A percentile compares a stretch with the other conserved stretches of the same genome.
phyloP scores from a whole-genome alignment of 2,113 vertebrate genomes.

The Nothoprocta pentlandii region DNA sequence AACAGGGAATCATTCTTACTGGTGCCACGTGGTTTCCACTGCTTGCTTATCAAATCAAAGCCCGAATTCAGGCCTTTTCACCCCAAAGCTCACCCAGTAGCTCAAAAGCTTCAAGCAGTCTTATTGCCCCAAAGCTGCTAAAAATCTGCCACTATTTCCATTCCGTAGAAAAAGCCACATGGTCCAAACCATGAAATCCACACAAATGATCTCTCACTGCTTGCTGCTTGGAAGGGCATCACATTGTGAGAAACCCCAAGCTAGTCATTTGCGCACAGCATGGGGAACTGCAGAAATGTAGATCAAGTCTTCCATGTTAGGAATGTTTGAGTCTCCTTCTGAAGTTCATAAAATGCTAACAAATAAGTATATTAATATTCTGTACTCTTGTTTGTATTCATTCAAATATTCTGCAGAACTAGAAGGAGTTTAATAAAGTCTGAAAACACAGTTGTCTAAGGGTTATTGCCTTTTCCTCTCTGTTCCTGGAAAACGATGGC shows the following conservation, averaged over 20 bases:
- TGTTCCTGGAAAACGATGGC: not conserved
- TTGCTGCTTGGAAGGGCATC: not conserved
- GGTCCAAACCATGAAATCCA: not conserved
- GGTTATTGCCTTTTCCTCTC: not conserved
- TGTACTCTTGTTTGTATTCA: not conserved
- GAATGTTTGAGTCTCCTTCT: not conserved
- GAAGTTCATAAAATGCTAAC: not conserved
- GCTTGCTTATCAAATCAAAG: not conserved
- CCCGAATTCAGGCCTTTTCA: not conserved
- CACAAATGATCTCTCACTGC: not conserved
- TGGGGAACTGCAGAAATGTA: not conserved
- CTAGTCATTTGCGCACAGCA: not conserved
- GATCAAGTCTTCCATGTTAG: not conserved
- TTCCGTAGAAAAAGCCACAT: not conserved
- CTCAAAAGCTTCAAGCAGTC: not conserved
- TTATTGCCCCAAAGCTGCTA: not conserved
- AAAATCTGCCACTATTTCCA: not conserved
- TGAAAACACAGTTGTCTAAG: not conserved
- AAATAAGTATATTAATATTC: not conserved
- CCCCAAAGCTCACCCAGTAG: not conserved
- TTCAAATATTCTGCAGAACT: not conserved
- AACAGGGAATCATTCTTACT: not conserved
- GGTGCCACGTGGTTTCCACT: not conserved
- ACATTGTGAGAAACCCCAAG: not conserved
- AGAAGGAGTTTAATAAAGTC: not conserved